Base-by-base conservation (phyloP, 2,113 vertebrate species). In the Ascaphus truei region DNA sequence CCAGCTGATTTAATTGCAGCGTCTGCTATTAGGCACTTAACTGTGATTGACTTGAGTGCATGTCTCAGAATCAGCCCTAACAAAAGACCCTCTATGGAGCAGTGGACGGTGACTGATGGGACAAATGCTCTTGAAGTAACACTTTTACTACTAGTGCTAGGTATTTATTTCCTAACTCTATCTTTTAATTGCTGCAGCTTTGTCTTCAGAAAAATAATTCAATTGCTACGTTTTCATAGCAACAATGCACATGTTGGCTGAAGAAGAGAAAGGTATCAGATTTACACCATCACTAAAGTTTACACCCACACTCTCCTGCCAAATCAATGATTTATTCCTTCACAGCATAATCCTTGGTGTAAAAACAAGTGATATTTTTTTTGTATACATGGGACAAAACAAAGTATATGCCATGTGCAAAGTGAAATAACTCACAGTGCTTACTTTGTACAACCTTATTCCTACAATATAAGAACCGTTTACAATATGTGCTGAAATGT, bases 1-100 rank as follows among this genome's bases (percentile, higher is more conserved):
- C 81, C 82, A 83, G 77, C 77, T 29, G 25, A 27, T 15, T 86
- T 84, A 86, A 86, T 83, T 81, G 78, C 79, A 79, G 83, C 85
- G 86, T 86, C 85, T 88, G 83, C 81, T 86, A 80, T 79, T 72
- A 81, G 79, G 77, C 78, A 83, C 81, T 87, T 85, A 56, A 78
- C 64, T n/a, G 8, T 87, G 85, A 91, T 85, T 90, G 85, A 88
- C 84, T 90, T 77, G 71, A 84, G 81, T 80, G 82, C 47, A 71
- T 80, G 79, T 83, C 82, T 81, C 18, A 76, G 77, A 76, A 62
- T 63, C 33, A 0, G 51, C 82, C 82, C 83, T 86, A 89, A 84
- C 76, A 83, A 81, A 72, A 60, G 13, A 10, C n/a, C 37, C 13
- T 9, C n/a, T 41, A 41, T 41, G 37, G 13, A 15, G 37, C 11